These are phyloP conservation scores for Ephydatia muelleri DNA, from an alignment of 37 sponge, comb jelly and placozoan species.

Conservation along the genomic window DNA sequence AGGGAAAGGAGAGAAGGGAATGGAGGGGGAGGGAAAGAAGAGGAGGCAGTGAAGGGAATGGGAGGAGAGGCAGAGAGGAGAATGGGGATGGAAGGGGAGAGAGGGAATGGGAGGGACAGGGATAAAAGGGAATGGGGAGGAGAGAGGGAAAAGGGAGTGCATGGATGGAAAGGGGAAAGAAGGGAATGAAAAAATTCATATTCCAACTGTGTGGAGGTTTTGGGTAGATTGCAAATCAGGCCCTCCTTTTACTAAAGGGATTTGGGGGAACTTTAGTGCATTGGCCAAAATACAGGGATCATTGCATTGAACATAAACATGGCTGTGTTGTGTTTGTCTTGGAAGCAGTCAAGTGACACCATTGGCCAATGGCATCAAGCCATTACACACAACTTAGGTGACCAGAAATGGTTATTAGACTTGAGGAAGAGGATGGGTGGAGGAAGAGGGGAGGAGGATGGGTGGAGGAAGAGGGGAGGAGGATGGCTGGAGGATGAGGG, in stretches of 20 bases:
- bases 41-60: neutral
- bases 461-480: neutral
- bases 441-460: neutral
- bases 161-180: too few relatives aligned
- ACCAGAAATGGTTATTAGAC: too few relatives aligned
- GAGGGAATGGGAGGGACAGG: neutral
- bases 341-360: too few relatives aligned
- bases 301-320: too few relatives aligned
- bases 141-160: neutral
- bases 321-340: too few relatives aligned
- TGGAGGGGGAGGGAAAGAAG: neutral
- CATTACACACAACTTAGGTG: too few relatives aligned
- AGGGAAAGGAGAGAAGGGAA: neutral
- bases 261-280: neutral
- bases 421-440: neutral
- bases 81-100: neutral
- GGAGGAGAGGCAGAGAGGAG: neutral
- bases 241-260: neutral
- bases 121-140: too few relatives aligned
- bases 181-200: too few relatives aligned
- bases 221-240: too few relatives aligned
- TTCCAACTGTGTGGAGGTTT: too few relatives aligned
- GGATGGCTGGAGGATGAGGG: neutral
- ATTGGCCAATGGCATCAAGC: too few relatives aligned
- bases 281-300: too few relatives aligned